Evolutionary conservation across 92 coral and sea anemone genomes (phyloP), one percentile per base, ranked within the genome.

Genomic region (Chrysogorgia sp.): DNA sequence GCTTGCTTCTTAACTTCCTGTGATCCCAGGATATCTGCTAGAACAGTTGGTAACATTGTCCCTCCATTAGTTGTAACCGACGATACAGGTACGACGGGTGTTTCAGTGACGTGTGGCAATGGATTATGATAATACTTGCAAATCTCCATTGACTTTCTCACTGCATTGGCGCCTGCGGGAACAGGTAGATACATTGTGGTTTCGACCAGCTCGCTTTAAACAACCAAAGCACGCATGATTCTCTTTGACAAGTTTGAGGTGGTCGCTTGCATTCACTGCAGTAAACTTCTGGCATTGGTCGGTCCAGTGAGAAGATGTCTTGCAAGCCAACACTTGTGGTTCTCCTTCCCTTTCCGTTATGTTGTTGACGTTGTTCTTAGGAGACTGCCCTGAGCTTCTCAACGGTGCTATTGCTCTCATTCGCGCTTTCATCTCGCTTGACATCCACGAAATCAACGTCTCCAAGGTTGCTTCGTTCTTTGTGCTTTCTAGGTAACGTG

Each of bases 221-320:
- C 86, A 80, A 56, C 84, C 80, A 55, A 71, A 88, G 41, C 86
- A 84, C 64, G 76, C 70, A 32, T 88, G 88, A 59, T 88, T 81
- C 22, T 49, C 86, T 58, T 75, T 88, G 74, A 77, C 84, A 34
- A 70, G 34, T 35, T 81, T 66, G 32, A 83, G 17, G 19, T 84
- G 85, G 1, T 89, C 90, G 22, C 76, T 78, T 52, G 76, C 56
- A 34, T 74, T 64, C 76, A 78, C 61, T 30, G 80, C 86, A 17
- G 35, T 22, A 30, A 86, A 75, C 52, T 75, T 81, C 31, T 67
- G 83, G 53, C 86, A 76, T 57, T 86, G 90, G 59, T 86, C 86
- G 17, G 80, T 76, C 90, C 90, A 86, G 33, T 86, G 90, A 21
- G 41, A 55, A 1, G 86, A 85, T 19, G 62, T 74, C 32, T 85